Conservation (phyloP, 1,140 invertebrate genomes). For the Anagrus nilaparvatae region DNA sequence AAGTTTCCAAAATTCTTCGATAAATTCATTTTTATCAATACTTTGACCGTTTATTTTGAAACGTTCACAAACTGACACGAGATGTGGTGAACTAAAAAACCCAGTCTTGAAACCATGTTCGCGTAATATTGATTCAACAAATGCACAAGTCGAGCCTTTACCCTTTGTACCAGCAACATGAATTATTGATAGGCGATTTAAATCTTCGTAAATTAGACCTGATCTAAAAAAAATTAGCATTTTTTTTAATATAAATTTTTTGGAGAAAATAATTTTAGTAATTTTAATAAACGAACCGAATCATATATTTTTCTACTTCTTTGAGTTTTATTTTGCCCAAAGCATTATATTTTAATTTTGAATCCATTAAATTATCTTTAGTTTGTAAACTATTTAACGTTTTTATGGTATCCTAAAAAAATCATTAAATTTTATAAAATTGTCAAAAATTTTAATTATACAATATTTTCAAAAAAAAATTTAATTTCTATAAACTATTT, state of each 20-base stretch:
- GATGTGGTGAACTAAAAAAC: constrained; percentile 93
- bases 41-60: constrained; percentile 80
- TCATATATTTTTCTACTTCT: constrained; percentile 47
- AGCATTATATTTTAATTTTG: constrained; percentile 21
- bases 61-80: constrained; percentile 82
- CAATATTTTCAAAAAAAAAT: no score
- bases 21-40: constrained; percentile 64
- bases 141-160: constrained; percentile 89
- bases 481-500: no score
- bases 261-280: no score
- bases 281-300: constrained; percentile 36
- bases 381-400: constrained; percentile 60
- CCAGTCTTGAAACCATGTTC: constrained; percentile 81
- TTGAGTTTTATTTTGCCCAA: constrained; percentile 20
- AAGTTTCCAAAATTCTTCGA: constrained; percentile 73
- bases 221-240: no score
- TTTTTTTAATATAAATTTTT: no score
- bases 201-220: constrained; percentile 52
- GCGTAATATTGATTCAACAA: constrained; percentile 81
- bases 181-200: constrained; percentile 72
- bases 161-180: constrained; percentile 96
- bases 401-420: constrained; percentile 54
- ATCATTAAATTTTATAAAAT: no score
- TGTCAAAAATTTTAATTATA: no score
- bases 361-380: constrained; percentile 44